Evolutionary conservation across 2,797 vertebrate genomes (phyloP).

Genomic region (Emys orbicularis): DNA sequence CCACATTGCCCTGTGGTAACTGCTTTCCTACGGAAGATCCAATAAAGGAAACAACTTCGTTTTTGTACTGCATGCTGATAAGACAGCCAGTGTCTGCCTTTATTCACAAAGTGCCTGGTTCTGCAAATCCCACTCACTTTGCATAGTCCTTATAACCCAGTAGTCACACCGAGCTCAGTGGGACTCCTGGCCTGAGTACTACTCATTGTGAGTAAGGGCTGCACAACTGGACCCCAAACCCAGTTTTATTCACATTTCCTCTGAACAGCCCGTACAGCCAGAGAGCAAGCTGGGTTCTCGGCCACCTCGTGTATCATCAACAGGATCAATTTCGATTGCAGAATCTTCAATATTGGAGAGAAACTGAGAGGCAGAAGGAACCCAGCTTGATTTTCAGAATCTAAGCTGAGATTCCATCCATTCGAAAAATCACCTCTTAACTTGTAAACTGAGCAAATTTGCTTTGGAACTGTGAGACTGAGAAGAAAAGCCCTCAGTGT

Average conservation of each 20-base stretch:
- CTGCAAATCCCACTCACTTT: neutral
- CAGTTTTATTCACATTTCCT: neutral
- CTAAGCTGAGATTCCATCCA: fast-evolving
- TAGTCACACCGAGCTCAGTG: fast-evolving
- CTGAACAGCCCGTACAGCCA: neutral
- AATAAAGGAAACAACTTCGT: fast-evolving
- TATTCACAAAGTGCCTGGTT: too few relatives aligned
- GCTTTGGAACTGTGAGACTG: neutral
- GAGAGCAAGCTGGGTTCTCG: neutral
- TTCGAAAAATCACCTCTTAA: neutral
- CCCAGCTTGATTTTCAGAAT: neutral
- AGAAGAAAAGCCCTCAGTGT: neutral
- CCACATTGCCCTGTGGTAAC: fast-evolving
- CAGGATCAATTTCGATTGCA: fast-evolving
- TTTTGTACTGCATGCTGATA: neutral
- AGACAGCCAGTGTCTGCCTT: fast-evolving
- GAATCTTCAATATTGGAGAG: fast-evolving
- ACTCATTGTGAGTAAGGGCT: too few relatives aligned
- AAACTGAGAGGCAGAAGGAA: neutral
- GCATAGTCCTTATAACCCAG: fast-evolving
- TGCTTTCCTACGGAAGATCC: neutral
- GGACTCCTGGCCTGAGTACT: neutral
- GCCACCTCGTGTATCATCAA: neutral
- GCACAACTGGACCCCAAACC: neutral
- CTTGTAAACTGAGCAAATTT: neutral